phyloP scores from a whole-genome alignment of 2,888 invertebrate genomes.

The Aelia acuminata region DNA sequence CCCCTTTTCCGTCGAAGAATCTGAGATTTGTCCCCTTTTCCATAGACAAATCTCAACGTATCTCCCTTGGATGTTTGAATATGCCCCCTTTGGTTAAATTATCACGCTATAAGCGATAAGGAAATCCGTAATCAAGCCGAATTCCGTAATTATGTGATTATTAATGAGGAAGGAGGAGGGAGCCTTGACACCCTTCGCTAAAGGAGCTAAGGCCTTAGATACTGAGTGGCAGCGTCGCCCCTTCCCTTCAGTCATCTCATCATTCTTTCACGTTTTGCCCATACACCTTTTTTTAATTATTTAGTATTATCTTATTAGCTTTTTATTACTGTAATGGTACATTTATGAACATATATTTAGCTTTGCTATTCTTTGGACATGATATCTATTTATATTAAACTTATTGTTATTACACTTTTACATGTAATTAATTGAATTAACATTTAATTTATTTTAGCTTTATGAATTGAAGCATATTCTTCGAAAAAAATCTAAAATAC shows the following conservation, averaged over 20 bases:
- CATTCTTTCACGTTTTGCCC: not conserved
- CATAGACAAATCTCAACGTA: too few species aligned
- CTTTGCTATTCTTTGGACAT: too few species aligned
- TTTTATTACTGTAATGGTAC: not conserved
- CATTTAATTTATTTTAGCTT: too few species aligned
- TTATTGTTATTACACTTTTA: too few species aligned
- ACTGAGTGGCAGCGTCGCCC: not conserved
- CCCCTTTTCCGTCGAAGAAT: too few species aligned
- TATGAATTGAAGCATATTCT: too few species aligned
- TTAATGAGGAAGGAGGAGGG: constrained; percentile 3
- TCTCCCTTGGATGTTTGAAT: not conserved
- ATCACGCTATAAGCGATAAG: not conserved
- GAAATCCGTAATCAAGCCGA: not conserved
- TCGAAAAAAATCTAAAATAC: too few species aligned
- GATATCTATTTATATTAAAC: too few species aligned
- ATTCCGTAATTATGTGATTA: constrained; percentile 18
- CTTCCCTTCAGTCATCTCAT: not conserved
- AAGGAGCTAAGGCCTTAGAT: constrained; percentile 32
- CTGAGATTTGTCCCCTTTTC: too few species aligned
- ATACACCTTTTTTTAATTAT: not conserved
- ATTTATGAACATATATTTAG: too few species aligned
- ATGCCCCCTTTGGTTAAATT: not conserved
- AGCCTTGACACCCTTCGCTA: constrained; percentile 27
- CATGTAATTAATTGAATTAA: too few species aligned
- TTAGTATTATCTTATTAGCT: not conserved